Evolutionary conservation across 2,113 vertebrate species (phyloP), one percentile per base, ranked within the genome.

Genomic region (Trichomycterus rosablanca): DNA sequence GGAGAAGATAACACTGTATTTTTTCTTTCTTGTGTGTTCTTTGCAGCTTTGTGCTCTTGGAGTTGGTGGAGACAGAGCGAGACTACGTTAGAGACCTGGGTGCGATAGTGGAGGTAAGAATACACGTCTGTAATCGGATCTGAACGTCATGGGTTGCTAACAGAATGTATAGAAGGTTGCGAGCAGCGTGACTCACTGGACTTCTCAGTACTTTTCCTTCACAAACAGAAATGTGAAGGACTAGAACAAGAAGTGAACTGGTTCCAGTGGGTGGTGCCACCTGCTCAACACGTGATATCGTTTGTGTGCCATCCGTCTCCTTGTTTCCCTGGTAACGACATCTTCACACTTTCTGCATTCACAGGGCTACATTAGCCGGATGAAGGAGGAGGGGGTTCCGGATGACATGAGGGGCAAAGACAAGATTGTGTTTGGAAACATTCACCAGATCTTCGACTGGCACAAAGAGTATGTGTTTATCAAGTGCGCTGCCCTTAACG

Each of bases 321-420:
- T 46, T 59, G n/a, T 55, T 45, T 50, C 22, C 44, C n/a, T 55
- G 43, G 57, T 66, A 66, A 71, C 37, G 1, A 14, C 20, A 9
- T 43, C 39, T 28, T 40, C 35, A n/a, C 40, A 42, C 51, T 51
- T 15, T 15, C 7, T 19, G 7, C 32, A 22, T 45, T 30, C 43
- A 9, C 51, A 99, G 96, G 94, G 95, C 73, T 99, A 99, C 77
- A 97, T 99, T 88, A 89, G 86, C 70, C 87, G 92, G 48, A 98
- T 98, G 94, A 97, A 92, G 71, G 96, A 99, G 80, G 95, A 99
- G 34, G 93, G 93, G 0, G 91, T 98, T 65, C 96, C 94, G 0
- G 95, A 98, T 39, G 96, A 99, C 68, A 98, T 98, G 96, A 99
- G 97, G 78, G 96, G 95, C 59, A 99, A 97, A 78, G 96, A 98